These are phyloP conservation scores for Hydrolagus affinis DNA, from an alignment of 2,113 vertebrate species.

Conservation along the genomic window DNA sequence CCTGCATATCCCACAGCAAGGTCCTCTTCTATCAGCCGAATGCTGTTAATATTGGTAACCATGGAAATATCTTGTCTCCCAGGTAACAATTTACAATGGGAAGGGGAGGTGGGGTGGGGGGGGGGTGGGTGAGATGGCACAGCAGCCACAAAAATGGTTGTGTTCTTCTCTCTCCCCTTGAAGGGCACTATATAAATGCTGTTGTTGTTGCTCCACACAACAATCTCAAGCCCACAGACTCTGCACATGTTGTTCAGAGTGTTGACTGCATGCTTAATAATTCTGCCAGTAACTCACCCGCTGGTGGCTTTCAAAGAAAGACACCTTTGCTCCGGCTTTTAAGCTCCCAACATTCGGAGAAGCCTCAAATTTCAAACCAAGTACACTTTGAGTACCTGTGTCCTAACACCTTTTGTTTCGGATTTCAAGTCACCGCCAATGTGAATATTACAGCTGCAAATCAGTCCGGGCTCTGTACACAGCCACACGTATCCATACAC, in stretches of 20 bases:
- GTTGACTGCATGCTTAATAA: neutral
- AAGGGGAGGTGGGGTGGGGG: neutral
- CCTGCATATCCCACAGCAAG: neutral
- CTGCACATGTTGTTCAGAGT: neutral
- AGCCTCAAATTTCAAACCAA: neutral
- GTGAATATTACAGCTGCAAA: no score
- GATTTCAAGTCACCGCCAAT: no score
- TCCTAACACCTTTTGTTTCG: no score
- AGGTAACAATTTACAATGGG: neutral
- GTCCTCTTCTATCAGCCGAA: neutral
- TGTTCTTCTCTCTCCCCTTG: no score
- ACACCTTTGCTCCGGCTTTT: neutral
- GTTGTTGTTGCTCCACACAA: neutral
- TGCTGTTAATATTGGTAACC: conserved; percentile 8
- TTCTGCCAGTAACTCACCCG: neutral
- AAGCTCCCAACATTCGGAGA: neutral
- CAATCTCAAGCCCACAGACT: neutral
- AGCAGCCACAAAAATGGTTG: neutral
- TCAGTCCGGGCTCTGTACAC: no score
- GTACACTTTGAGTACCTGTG: neutral
- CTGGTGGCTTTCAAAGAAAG: neutral
- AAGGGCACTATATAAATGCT: no score
- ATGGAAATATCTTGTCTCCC: neutral
- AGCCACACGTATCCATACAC: no score
- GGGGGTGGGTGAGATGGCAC: neutral